Percentiles rank a stretch among this genome's conserved stretches.
Evolutionary conservation across 2,797 vertebrate genomes (phyloP).

Genomic region (Macrochelys suwanniensis): DNA sequence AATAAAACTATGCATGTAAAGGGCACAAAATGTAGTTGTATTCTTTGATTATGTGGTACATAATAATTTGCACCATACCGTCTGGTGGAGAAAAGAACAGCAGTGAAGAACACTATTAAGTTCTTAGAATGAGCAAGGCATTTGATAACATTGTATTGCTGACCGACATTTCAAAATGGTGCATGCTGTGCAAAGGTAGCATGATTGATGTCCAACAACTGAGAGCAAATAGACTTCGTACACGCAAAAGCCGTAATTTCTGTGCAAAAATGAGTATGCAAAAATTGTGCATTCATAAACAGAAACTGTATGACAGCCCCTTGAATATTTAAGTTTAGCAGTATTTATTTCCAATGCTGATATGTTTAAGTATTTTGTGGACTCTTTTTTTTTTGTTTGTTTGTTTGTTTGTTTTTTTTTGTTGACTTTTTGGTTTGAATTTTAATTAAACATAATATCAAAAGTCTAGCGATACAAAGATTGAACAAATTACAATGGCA

Average conservation of each 20-base stretch:
- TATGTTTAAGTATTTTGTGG: neutral
- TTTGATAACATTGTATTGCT: neutral
- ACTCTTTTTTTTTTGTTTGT: neutral
- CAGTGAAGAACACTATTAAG: neutral
- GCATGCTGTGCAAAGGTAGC: neutral
- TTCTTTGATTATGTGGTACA: neutral
- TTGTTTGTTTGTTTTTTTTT: no score
- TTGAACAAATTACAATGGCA: neutral
- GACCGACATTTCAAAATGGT: neutral
- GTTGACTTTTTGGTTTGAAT: neutral
- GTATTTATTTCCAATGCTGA: neutral
- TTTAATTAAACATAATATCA: neutral
- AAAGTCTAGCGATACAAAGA: neutral
- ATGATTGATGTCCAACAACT: rapidly evolving
- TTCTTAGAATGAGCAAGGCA: neutral
- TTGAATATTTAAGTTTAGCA: neutral
- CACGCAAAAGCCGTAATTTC: neutral
- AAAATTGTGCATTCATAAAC: neutral
- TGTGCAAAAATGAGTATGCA: neutral
- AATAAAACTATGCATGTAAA: neutral
- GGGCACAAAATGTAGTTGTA: neutral
- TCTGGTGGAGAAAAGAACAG: neutral
- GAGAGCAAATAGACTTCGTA: neutral
- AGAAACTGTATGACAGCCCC: neutral
- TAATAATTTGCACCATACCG: rapidly evolving